These are phyloP conservation scores for Nezara viridula DNA, from an alignment of 2,888 invertebrate genomes.

Conservation along the genomic window DNA sequence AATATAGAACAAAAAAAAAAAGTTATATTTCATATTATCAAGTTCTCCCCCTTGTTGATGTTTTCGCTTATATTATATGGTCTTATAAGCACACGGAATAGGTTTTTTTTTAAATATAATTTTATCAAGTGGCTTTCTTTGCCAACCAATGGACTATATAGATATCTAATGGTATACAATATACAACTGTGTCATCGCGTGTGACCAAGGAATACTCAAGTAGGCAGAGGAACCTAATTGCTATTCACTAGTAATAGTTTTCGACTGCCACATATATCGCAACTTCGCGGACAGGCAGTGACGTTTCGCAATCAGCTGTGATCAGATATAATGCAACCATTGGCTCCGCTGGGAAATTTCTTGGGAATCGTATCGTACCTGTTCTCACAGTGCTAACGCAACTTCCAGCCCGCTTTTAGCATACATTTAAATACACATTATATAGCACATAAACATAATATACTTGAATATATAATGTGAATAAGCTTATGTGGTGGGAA, in stretches of 20 bases:
- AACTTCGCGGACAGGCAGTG: not conserved
- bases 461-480: not conserved
- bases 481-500: not conserved
- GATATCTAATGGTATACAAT: not conserved
- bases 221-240: not conserved
- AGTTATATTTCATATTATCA: no score
- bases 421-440: not conserved
- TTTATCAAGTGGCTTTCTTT: no score
- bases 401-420: not conserved
- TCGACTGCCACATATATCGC: not conserved
- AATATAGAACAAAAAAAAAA: no score
- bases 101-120: no score
- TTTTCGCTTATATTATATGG: no score
- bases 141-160: no score
- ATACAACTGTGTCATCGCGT: not conserved
- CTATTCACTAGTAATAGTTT: not conserved
- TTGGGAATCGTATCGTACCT: not conserved
- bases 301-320: not conserved
- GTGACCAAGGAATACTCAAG: not conserved
- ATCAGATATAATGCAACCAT: slow-evolving; percentile 24
- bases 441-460: not conserved
- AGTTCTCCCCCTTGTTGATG: no score
- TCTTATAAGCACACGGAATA: no score
- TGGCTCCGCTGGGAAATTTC: not conserved
- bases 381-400: slow-evolving; percentile 7